Evolutionary conservation across 2,797 vertebrate genomes (phyloP), one percentile per base, ranked within the genome.

Genomic region (Odontamblyopus rebecca): DNA sequence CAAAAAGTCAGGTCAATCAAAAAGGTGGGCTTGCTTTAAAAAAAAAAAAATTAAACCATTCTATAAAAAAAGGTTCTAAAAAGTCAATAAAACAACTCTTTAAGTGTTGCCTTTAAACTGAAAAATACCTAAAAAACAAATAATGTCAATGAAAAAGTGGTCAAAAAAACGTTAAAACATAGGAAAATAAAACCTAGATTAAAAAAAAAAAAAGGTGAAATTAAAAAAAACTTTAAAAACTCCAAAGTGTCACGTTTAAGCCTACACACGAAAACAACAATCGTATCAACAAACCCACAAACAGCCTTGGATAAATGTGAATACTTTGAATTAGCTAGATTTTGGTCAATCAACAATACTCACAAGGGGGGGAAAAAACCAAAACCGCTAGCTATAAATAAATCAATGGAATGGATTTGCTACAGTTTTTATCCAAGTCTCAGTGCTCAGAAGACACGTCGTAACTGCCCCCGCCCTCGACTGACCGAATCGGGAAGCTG

Each of bases 401-500:
- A 7, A 19, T 48, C 44, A 48, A 0, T n/a, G 61, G 29, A 61
- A n/a, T 27, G 23, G 59, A 91, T 82, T 88, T 88, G 88, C 84
- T 82, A 90, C 88, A 76, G 91, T 32, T 93, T 94, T 93, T 91
- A 93, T 86, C 70, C 59, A 85, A 86, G 70, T 78, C 87, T 88
- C 88, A 82, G 88, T 71, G 83, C 85, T 82, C 88, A 83, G 89
- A 74, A 86, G 89, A 90, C 88, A 90, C 85, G 70, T 50, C 63
- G 27, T 67, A 73, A 71, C 74, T 67, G 79, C 86, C 88, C 88
- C 88, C 85, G 79, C 89, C 89, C 78, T 68, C 89, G 92, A 88
- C 89, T 89, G 89, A 88, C 93, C 92, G 87, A 94, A 94, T 89
- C 90, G 93, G 92, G 92, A 93, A 93, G 82, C 81, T 92, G 94